phyloP scores from a whole-genome alignment of 1,140 invertebrate genomes.

The Drosophila cardini region DNA sequence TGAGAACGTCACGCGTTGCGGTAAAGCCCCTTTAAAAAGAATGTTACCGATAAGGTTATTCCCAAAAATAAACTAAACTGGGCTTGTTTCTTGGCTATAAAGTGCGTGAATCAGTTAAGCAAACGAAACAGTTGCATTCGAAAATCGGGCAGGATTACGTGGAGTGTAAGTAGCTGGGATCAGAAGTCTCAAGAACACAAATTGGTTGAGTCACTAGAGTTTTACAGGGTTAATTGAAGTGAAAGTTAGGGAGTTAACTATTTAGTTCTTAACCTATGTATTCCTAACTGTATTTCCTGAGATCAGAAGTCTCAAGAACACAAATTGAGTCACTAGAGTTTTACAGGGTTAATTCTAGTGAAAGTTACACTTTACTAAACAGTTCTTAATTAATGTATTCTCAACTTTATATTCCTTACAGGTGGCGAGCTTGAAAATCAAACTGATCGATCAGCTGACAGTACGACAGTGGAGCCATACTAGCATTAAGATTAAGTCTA shows the following conservation, averaged over 20 bases:
- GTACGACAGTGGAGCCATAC: slow-evolving; percentile 34
- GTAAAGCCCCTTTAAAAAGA: slow-evolving; percentile 49
- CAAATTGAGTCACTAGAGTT: too few relatives aligned
- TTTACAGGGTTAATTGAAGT: not conserved
- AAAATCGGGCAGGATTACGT: slow-evolving; percentile 29
- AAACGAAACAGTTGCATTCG: slow-evolving; percentile 54
- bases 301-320: too few relatives aligned
- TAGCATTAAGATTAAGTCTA: slow-evolving; percentile 41
- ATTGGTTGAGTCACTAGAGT: not conserved
- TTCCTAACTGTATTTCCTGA: slow-evolving; percentile 8
- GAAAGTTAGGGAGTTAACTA: not conserved
- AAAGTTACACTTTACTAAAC: slow-evolving; percentile 1
- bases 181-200: slow-evolving; percentile 23
- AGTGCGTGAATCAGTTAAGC: slow-evolving; percentile 60
- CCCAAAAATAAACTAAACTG: slow-evolving; percentile 65
- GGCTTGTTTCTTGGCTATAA: slow-evolving; percentile 52
- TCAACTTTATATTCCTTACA: slow-evolving; percentile 26
- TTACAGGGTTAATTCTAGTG: not conserved
- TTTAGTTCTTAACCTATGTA: slow-evolving; percentile 1
- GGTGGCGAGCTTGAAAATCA: slow-evolving; percentile 67
- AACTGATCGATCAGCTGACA: too few relatives aligned
- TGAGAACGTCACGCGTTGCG: slow-evolving; percentile 44
- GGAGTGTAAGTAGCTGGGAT: slow-evolving; percentile 28
- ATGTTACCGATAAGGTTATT: slow-evolving; percentile 41
- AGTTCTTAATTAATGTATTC: not conserved